Evolutionary conservation across 2,888 invertebrate genomes (phyloP).

Genomic region (Psylliodes chrysocephalus): DNA sequence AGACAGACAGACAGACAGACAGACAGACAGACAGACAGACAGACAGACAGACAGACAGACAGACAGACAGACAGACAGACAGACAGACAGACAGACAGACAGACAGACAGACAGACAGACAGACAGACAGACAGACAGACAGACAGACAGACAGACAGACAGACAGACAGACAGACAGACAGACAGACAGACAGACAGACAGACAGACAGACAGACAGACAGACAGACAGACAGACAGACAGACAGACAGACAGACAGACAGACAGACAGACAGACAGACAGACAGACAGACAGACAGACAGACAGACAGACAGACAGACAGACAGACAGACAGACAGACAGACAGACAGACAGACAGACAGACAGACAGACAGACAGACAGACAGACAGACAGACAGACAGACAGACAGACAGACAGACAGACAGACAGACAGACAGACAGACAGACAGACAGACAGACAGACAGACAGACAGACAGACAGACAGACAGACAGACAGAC

Average conservation of each 20-base stretch:
- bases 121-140: constrained; percentile 36
- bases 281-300: constrained; percentile 35
- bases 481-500: constrained; percentile 36
- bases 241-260: constrained; percentile 34
- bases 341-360: constrained; percentile 35
- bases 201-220: constrained; percentile 35
- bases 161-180: constrained; percentile 35
- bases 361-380: constrained; percentile 36
- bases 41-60: constrained; percentile 35
- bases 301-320: constrained; percentile 36
- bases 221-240: constrained; percentile 32
- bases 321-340: constrained; percentile 35
- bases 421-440: constrained; percentile 35
- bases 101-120: constrained; percentile 35
- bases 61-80: constrained; percentile 32
- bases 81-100: constrained; percentile 35
- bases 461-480: constrained; percentile 35
- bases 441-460: constrained; percentile 36
- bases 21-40: constrained; percentile 35
- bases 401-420: constrained; percentile 31
- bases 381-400: constrained; percentile 35
- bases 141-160: constrained; percentile 35
- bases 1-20: constrained; percentile 36
- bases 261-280: constrained; percentile 36
- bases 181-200: constrained; percentile 36